These are phyloP conservation scores for Oxycera nigricornis DNA, from an alignment of 2,888 invertebrate species.

Conservation along the genomic window DNA sequence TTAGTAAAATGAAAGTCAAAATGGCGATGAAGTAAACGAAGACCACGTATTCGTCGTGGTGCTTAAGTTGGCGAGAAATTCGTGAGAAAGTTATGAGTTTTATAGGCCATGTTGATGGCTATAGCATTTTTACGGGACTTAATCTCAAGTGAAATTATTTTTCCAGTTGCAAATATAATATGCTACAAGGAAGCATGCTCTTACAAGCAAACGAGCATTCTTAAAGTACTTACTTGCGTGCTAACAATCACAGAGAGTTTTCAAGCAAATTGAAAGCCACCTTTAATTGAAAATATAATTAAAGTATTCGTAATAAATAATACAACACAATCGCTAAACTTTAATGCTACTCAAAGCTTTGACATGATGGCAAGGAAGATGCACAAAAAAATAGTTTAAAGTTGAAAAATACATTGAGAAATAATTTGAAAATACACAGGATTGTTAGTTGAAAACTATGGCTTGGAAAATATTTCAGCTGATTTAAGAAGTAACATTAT, in stretches of 20 bases:
- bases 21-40: conserved; percentile 1
- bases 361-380: no score
- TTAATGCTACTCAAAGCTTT: no score
- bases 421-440: no score
- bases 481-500: no score
- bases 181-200: not conserved
- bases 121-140: conserved; percentile 22
- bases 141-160: conserved; percentile 29
- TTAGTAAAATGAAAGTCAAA: conserved; percentile 28
- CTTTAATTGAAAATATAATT: no score
- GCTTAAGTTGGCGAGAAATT: conserved; percentile 19
- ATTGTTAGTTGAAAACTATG: no score
- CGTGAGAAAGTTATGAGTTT: conserved; percentile 35
- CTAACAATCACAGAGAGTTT: not conserved
- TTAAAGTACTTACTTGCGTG: conserved; percentile 4
- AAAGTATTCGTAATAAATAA: no score
- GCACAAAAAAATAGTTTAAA: no score
- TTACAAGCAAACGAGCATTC: not conserved
- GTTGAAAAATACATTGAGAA: no score
- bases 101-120: conserved; percentile 31
- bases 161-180: not conserved
- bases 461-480: no score
- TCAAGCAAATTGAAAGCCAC: no score
- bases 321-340: no score
- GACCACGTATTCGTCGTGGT: not conserved